Conservation (phyloP, 2,113 vertebrate species). For the Empidonax traillii region DNA sequence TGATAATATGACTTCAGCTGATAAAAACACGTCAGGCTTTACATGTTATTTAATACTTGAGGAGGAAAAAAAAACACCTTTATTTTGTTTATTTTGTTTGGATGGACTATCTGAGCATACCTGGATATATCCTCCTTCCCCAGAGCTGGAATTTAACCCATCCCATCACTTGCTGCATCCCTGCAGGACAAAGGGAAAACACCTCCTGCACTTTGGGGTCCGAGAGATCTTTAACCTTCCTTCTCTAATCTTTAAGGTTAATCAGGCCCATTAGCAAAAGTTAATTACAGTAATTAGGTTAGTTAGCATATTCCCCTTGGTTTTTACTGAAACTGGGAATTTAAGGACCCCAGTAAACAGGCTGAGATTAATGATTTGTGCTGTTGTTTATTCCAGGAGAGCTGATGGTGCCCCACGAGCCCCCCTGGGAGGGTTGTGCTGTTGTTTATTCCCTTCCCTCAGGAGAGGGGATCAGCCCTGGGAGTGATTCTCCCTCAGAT, state of each 20-base stretch:
- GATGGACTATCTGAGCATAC: accelerated
- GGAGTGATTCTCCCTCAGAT: neutral
- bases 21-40: neutral
- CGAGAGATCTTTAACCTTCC: constrained; percentile 34
- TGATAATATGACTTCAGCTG: neutral
- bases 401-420: neutral
- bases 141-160: neutral
- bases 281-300: constrained; percentile 48
- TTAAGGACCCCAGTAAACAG: neutral
- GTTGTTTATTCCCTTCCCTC: too few relatives aligned
- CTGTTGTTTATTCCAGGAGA: neutral
- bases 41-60: neutral
- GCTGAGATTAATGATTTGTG: neutral
- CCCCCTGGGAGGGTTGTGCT: neutral
- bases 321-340: neutral
- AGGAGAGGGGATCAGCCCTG: too few relatives aligned
- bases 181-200: neutral
- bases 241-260: constrained; percentile 36
- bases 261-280: constrained; percentile 30
- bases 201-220: neutral
- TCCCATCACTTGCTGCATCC: neutral
- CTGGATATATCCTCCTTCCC: neutral
- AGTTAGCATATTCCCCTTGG: neutral
- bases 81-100: neutral
- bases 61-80: neutral